phyloP scores from a whole-genome alignment of 2,797 vertebrate genomes.

The Gallinago nigripennis region DNA sequence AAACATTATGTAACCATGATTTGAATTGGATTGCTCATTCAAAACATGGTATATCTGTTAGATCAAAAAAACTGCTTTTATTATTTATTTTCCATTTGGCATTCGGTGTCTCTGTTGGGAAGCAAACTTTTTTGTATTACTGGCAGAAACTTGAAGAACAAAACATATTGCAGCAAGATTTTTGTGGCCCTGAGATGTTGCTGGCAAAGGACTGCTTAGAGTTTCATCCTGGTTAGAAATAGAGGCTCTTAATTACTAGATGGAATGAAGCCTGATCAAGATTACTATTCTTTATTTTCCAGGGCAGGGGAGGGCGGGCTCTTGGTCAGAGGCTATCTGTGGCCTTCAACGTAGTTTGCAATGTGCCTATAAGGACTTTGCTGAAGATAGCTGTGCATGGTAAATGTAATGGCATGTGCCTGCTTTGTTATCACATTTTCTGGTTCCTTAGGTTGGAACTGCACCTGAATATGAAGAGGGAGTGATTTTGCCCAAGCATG shows the following conservation, averaged over 20 bases:
- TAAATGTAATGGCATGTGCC: not conserved
- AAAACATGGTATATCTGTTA: not conserved
- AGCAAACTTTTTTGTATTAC: not conserved
- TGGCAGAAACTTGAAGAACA: not conserved
- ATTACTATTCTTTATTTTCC: not conserved
- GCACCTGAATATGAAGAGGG: not conserved
- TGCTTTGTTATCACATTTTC: not conserved
- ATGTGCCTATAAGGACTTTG: not conserved
- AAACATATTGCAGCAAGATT: not conserved
- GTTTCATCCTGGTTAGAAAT: not conserved
- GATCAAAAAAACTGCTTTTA: not conserved
- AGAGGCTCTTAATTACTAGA: not conserved
- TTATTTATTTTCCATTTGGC: not conserved
- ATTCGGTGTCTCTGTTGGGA: not conserved
- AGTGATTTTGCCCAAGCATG: not conserved
- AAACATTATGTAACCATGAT: too few species aligned
- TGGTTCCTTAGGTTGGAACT: not conserved
- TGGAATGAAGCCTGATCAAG: not conserved
- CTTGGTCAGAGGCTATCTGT: not conserved
- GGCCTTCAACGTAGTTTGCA: not conserved
- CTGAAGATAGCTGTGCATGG: not conserved
- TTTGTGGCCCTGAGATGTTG: not conserved
- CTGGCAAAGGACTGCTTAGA: not conserved
- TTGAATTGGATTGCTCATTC: not conserved
- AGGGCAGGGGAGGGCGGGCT: not conserved